Evolutionary conservation across 2,113 vertebrate species (phyloP).

Genomic region (Dromas ardeola): DNA sequence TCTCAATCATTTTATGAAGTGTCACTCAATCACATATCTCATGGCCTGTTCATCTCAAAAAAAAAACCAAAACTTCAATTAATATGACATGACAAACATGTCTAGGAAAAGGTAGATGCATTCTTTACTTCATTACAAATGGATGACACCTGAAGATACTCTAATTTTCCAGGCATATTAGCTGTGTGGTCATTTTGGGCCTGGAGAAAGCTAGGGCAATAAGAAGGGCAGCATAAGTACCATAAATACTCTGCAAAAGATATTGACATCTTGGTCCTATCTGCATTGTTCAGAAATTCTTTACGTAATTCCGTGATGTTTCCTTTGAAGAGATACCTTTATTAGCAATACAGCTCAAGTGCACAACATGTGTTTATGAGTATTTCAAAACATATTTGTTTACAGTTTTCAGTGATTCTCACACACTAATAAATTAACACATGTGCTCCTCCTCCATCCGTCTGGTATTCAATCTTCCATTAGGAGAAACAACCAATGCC

Average conservation of each 20-base stretch:
- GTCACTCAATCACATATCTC: neutral
- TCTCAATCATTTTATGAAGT: neutral
- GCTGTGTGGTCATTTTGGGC: neutral
- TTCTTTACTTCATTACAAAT: neutral
- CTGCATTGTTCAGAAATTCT: neutral
- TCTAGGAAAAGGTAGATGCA: neutral
- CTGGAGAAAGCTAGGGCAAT: neutral
- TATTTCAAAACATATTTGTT: slow-evolving; percentile 23
- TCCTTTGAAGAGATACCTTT: slow-evolving; percentile 1
- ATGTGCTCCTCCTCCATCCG: neutral
- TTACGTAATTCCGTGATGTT: neutral
- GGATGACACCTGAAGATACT: neutral
- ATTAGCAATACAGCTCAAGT: slow-evolving; percentile 9
- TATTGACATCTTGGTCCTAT: neutral
- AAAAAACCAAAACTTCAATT: neutral
- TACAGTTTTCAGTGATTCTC: slow-evolving; percentile 9
- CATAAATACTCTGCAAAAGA: neutral
- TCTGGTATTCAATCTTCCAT: neutral
- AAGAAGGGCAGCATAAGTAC: neutral
- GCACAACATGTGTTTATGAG: neutral
- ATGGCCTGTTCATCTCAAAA: neutral
- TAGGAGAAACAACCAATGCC: neutral
- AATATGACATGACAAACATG: neutral
- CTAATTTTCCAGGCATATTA: neutral
- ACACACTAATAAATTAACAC: neutral